Percentiles rank a stretch among this genome's conserved stretches.
Evolutionary conservation across 2,888 invertebrate species (phyloP).

Genomic region (Catocala nupta): DNA sequence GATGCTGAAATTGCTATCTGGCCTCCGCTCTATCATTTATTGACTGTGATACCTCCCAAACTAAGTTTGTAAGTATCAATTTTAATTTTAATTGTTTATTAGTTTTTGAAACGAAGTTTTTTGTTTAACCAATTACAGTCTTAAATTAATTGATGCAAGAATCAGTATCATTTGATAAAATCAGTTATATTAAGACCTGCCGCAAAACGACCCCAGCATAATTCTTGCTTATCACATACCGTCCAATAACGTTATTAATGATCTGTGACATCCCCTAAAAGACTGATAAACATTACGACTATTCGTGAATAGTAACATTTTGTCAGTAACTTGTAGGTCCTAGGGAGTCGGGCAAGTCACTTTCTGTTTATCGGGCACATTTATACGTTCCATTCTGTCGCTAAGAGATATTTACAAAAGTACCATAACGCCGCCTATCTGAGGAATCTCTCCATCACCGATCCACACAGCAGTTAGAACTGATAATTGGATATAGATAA

Average conservation of each 20-base stretch:
- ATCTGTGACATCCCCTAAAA: conserved; percentile 16
- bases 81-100: not conserved
- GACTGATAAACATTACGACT: conserved; percentile 4
- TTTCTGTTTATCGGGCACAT: not conserved
- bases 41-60: not conserved
- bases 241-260: conserved; percentile 26
- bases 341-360: not conserved
- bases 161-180: not conserved
- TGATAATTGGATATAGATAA: too few relatives aligned
- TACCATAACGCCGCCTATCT: too few relatives aligned
- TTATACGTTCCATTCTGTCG: too few relatives aligned
- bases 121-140: not conserved
- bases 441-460: too few relatives aligned
- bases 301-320: too few relatives aligned
- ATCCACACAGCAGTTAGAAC: too few relatives aligned
- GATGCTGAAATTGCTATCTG: not conserved
- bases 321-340: too few relatives aligned
- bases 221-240: conserved; percentile 31
- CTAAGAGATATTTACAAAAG: too few relatives aligned
- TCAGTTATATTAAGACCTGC: conserved; percentile 17
- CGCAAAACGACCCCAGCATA: conserved; percentile 18
- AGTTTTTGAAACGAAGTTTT: not conserved
- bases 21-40: not conserved
- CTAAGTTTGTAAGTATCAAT: not conserved
- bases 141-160: not conserved